Conservation (phyloP, 2,888 invertebrate species). For the Dorcus parallelipipedus region DNA sequence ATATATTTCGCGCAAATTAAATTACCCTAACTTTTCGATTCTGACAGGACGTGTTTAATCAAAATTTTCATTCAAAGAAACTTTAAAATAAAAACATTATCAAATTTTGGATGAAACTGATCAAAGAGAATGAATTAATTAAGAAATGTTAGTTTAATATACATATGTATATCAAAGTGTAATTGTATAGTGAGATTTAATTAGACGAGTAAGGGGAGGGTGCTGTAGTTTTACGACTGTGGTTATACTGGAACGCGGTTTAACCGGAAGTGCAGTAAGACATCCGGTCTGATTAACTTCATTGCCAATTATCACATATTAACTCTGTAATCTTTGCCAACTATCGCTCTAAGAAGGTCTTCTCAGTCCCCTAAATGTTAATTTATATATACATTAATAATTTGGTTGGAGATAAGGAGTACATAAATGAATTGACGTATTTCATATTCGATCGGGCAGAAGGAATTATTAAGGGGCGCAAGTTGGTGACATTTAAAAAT, state of each 20-base stretch:
- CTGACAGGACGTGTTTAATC: no score
- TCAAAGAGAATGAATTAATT: no score
- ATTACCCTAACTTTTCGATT: neutral
- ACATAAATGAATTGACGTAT: neutral
- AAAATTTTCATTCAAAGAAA: no score
- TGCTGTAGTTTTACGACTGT: conserved; percentile 20
- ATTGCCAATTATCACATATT: conserved; percentile 27
- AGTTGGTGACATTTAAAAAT: no score
- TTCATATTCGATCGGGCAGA: no score
- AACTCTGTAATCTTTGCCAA: conserved; percentile 17
- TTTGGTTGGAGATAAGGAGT: neutral
- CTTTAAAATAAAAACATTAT: no score
- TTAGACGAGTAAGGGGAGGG: conserved; percentile 21
- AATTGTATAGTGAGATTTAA: conserved; percentile 20
- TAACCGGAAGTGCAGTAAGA: conserved; percentile 25
- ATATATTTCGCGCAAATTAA: neutral
- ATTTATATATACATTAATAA: neutral
- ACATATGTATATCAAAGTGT: neutral
- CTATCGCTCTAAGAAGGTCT: conserved; percentile 3
- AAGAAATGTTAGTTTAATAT: no score
- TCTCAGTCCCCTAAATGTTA: neutral
- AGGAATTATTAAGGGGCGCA: no score
- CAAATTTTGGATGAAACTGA: no score
- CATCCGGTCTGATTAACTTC: conserved; percentile 25
- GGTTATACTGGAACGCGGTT: conserved; percentile 17